These are phyloP conservation scores for Anguilla pacifica DNA, from an alignment of 2,797 vertebrate genomes.

Conservation along the genomic window DNA sequence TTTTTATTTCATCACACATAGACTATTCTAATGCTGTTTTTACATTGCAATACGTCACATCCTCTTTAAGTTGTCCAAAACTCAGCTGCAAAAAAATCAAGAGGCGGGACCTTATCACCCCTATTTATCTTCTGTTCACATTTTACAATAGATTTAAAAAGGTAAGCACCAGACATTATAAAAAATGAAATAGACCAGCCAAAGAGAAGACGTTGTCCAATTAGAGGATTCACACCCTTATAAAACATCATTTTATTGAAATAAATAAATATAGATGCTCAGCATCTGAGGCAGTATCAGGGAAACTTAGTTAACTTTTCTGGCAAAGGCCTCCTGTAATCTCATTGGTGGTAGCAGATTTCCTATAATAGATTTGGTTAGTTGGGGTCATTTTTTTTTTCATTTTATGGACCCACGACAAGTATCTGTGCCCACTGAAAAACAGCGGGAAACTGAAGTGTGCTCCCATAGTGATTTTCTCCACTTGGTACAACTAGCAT, in stretches of 20 bases:
- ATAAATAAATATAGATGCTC: too few relatives aligned
- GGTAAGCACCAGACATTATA: not conserved
- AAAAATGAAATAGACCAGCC: too few relatives aligned
- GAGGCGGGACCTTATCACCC: not conserved
- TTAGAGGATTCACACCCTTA: too few relatives aligned
- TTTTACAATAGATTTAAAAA: not conserved
- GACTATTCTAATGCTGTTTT: not conserved
- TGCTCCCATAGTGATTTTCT: too few relatives aligned
- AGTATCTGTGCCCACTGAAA: not conserved
- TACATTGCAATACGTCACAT: not conserved
- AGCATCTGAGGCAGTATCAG: too few relatives aligned
- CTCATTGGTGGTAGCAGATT: too few relatives aligned
- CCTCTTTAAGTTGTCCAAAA: not conserved
- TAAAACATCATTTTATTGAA: too few relatives aligned
- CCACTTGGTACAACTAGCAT: not conserved
- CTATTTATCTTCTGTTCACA: not conserved
- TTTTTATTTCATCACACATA: not conserved
- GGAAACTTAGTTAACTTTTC: too few relatives aligned
- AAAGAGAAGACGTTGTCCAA: too few relatives aligned
- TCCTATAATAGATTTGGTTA: too few relatives aligned
- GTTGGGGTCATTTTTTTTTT: too few relatives aligned
- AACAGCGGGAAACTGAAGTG: not conserved
- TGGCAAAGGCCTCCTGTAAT: too few relatives aligned
- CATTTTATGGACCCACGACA: not conserved
- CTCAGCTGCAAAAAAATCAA: not conserved